Conservation (phyloP, 1,140 invertebrate species). For the Pteromalus puparum region DNA sequence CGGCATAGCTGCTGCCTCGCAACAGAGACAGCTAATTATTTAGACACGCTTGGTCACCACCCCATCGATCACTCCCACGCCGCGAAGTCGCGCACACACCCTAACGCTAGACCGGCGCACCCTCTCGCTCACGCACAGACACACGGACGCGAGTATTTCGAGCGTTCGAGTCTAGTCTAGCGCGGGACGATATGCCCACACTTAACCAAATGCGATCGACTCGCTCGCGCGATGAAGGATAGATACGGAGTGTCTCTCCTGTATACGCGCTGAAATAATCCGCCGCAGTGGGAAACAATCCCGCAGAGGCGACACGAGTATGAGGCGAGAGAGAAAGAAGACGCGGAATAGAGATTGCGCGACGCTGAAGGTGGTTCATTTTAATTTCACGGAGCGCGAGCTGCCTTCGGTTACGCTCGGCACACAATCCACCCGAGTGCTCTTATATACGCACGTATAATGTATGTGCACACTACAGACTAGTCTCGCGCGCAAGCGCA, state of each 20-base stretch:
- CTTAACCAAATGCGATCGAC: conserved; percentile 3
- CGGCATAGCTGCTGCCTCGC: conserved; percentile 67
- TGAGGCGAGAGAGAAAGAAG: background rate
- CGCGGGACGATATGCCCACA: background rate
- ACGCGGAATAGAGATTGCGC: conserved; percentile 65
- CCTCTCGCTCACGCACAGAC: background rate
- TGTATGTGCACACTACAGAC: too few species aligned
- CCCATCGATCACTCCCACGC: conserved; percentile 71
- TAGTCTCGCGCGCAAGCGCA: too few species aligned
- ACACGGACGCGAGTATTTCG: background rate
- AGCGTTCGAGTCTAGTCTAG: background rate
- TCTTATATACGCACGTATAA: background rate
- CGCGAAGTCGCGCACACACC: background rate
- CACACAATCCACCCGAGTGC: conserved; percentile 65
- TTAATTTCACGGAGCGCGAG: conserved; percentile 75
- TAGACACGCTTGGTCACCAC: conserved; percentile 73
- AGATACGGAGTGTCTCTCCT: too few species aligned
- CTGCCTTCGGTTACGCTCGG: conserved; percentile 70
- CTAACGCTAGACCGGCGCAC: background rate
- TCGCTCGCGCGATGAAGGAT: background rate
- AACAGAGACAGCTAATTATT: conserved; percentile 75
- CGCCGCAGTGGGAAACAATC: conserved; percentile 16
- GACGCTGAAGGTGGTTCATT: conserved; percentile 72
- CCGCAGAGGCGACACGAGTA: background rate
- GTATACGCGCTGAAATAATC: background rate